Evolutionary conservation across 1,140 invertebrate species (phyloP), one percentile per base, ranked within the genome.

Genomic region (Stenopsyche tienmushanensis): DNA sequence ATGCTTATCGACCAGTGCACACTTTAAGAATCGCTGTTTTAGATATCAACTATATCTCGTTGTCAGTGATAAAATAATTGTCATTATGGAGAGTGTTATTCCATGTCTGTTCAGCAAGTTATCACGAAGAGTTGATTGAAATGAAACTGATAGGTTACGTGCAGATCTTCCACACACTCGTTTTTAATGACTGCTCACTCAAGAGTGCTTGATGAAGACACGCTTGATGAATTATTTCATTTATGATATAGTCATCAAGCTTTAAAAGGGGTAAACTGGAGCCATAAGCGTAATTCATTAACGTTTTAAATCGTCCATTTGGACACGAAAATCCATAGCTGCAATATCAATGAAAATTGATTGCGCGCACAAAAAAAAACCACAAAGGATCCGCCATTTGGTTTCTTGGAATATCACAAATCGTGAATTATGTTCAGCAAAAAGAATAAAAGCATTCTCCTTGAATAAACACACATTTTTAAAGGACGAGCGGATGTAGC

Each of bases 1-100:
- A n/a, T n/a, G n/a, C n/a, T n/a, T n/a, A n/a, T n/a, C n/a, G n/a
- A n/a, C n/a, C n/a, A n/a, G n/a, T n/a, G n/a, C n/a, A n/a, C n/a
- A n/a, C n/a, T n/a, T n/a, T n/a, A n/a, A n/a, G n/a, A n/a, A n/a
- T n/a, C n/a, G n/a, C n/a, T n/a, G n/a, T n/a, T n/a, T n/a, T n/a
- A n/a, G n/a, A n/a, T n/a, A n/a, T n/a, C n/a, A n/a, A n/a, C n/a
- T n/a, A n/a, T n/a, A n/a, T n/a, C n/a, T n/a, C n/a, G n/a, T 34
- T 34, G 5, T 34, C 29, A 13, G 25, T 52, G 45, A 53, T 53
- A 64, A 64, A 64, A 23, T 54, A 42, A 44, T 52, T 64, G 50
- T 64, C 62, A 64, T 54, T 64, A 64, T 24, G 18, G 50, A 23
- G 62, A 64, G 62, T 64, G 62, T 64, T 26, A 44, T 54, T 64